These are phyloP conservation scores for Epizoanthus rinbou DNA, from an alignment of 92 coral and sea anemone genomes.

Conservation along the genomic window DNA sequence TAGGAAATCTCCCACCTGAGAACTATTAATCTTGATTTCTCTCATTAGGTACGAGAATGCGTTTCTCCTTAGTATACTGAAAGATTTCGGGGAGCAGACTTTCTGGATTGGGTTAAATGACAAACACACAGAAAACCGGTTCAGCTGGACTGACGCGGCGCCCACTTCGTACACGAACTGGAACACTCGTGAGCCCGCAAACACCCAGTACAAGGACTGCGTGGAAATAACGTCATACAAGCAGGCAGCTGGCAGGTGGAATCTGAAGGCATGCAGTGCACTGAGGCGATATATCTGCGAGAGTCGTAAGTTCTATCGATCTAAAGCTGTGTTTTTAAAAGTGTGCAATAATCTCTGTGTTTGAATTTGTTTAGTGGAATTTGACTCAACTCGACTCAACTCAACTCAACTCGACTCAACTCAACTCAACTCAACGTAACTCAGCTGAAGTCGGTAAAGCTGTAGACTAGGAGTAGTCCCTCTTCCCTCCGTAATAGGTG, in stretches of 20 bases:
- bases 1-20: no score
- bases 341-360: not conserved
- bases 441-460: no score
- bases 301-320: constrained; percentile 61
- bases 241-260: constrained; percentile 83
- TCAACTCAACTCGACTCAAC: no score
- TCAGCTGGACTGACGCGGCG: constrained; percentile 74
- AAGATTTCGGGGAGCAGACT: constrained; percentile 17
- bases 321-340: not conserved
- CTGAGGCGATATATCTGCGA: constrained; percentile 79
- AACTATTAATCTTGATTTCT: not conserved
- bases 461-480: no score
- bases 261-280: constrained; percentile 52
- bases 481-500: no score
- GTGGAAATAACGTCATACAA: constrained; percentile 64
- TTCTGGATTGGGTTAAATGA: constrained; percentile 93
- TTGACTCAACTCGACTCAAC: no score
- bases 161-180: constrained; percentile 76
- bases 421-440: no score
- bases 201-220: constrained; percentile 51
- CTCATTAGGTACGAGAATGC: constrained; percentile 85
- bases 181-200: constrained; percentile 71
- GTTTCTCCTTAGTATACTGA: constrained; percentile 64
- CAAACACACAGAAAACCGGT: constrained; percentile 54
- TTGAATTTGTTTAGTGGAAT: no score